Evolutionary conservation across 2,113 vertebrate genomes (phyloP).

Genomic region (Poeciliopsis turrubarensis): DNA sequence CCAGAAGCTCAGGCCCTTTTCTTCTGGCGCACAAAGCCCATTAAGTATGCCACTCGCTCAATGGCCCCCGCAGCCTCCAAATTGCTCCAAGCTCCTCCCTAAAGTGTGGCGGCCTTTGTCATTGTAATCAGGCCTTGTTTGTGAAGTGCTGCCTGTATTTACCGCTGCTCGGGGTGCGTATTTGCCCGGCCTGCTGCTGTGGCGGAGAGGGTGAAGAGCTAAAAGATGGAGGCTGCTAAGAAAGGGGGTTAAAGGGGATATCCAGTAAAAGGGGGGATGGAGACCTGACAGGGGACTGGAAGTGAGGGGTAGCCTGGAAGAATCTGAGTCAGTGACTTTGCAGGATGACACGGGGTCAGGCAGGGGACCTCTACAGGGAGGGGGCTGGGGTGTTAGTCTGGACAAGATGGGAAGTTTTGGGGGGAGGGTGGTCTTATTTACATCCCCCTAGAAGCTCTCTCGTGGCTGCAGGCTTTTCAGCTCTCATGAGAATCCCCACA

Average conservation of each 20-base stretch:
- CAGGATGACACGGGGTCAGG: constrained; percentile 41
- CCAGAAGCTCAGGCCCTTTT: constrained; percentile 79
- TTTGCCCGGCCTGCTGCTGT: constrained; percentile 76
- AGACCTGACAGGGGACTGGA: not conserved
- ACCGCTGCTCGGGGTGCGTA: constrained; percentile 77
- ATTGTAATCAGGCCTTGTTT: constrained; percentile 89
- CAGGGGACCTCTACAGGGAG: not conserved
- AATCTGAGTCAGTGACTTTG: constrained; percentile 55
- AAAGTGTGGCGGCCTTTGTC: constrained; percentile 95
- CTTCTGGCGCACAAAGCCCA: constrained; percentile 89
- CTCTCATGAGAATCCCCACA: constrained; percentile 10
- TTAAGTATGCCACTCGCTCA: constrained; percentile 91
- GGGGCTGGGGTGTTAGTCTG: constrained; percentile 31
- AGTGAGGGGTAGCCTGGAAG: constrained; percentile 37
- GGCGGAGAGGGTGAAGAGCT: constrained; percentile 28
- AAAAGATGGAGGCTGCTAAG: constrained; percentile 32
- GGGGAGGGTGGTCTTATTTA: constrained; percentile 11
- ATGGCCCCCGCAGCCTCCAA: constrained; percentile 85
- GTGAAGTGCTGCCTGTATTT: constrained; percentile 85
- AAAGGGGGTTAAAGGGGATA: not conserved
- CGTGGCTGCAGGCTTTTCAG: constrained; percentile 16
- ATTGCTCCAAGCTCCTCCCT: constrained; percentile 88
- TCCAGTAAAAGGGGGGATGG: not conserved
- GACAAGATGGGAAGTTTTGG: constrained; percentile 13
- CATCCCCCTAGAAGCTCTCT: constrained; percentile 19